Base-by-base conservation (phyloP, 1,140 invertebrate genomes). In the Akabosia matsudoensis region DNA sequence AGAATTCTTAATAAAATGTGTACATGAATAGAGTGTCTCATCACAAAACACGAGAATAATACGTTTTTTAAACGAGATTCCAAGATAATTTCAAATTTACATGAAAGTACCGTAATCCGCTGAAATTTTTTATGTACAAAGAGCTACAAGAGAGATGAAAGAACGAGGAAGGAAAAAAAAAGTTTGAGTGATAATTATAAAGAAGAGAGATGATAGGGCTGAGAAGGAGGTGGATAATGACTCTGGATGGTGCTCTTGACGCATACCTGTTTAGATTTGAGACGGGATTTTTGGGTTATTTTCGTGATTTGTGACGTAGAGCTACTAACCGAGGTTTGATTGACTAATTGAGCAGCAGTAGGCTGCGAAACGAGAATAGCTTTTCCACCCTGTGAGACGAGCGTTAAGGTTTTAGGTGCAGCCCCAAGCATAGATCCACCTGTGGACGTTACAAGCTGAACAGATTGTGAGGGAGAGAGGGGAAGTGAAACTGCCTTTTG, bases 251-350 rank as follows among this genome's bases (percentile, higher is more conserved):
- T 56, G 54, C 54, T 16, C 54, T 56, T n/a, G 24, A 10, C 54
- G 54, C 54, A 67, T 67, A 67, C 61, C 61, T 67, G 61, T n/a
- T 67, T 67, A 4, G 22, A 30, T 31, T 67, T 67, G 26, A 30
- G 30, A 30, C 61, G 61, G 61, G 24, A 30, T 67, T 67, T 67
- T 7, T 16, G 54, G 54, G n/a, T 56, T 22, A 10, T 56, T n/a
- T 22, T 56, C 54, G 54, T 56, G 24, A 56, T 56, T 56, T 56
- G 54, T 56, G 54, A 56, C 54, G 54, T 10, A 16, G 54, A 56
- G 37, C 37, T 45, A 67, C 61, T 67, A 67, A 67, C 61, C 61
- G 61, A 30, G 10, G 61, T 30, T 31, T 28, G 61, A 67, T 31
- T 67, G 61, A 67, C 26, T 30, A 67, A 30, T 31, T 67, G 61